Base-by-base conservation (phyloP, 1,140 invertebrate genomes). In the Penaeus indicus region DNA sequence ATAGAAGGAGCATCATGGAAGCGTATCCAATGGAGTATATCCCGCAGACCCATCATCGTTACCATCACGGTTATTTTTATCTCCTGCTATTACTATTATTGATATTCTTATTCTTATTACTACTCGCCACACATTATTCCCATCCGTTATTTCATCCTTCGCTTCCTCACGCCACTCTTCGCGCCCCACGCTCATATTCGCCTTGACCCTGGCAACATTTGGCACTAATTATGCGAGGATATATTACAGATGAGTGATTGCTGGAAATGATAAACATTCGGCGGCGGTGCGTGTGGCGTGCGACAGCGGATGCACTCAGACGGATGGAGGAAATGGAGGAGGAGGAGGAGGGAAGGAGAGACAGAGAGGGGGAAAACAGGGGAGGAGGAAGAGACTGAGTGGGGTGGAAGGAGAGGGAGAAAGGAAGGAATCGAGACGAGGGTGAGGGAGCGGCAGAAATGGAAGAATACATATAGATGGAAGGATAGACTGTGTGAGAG, bases 201-300 rank as follows among this genome's bases (percentile, higher is more conserved):
- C 54, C 54, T 54, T 54, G 54, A 54, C 54, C 54, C 54, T 13
- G 54, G 16, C 54, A 11, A 16, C 54, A 54, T 54, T 54, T 16
- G 54, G 54, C 54, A 54, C 54, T 16, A 54, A 54, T 54, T 89
- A 47, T 62, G 85, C 72, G 72, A 54, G 88, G 61, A 22, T 25
- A 16, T 77, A 47, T 19, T 47, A 32, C 61, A 64, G 84, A 90
- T 22, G 78, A 79, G 47, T 54, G 47, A 77, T 79, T 77, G 78
- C 22, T 38, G 61, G 89, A 90, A 54, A 47, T 54, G 54, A 54
- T 54, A 54, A 54, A 13, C 10, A 54, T 54, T 54, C 54, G 16
- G 64, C 61, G 88, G 85, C 62, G 79, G 84, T 86, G 88, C 86
- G 75, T 42, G 83, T 62, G 54, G 54, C 54, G 54, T 85, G 87